phyloP scores from a whole-genome alignment of 2,888 invertebrate species.

The Lathronympha strigana region DNA sequence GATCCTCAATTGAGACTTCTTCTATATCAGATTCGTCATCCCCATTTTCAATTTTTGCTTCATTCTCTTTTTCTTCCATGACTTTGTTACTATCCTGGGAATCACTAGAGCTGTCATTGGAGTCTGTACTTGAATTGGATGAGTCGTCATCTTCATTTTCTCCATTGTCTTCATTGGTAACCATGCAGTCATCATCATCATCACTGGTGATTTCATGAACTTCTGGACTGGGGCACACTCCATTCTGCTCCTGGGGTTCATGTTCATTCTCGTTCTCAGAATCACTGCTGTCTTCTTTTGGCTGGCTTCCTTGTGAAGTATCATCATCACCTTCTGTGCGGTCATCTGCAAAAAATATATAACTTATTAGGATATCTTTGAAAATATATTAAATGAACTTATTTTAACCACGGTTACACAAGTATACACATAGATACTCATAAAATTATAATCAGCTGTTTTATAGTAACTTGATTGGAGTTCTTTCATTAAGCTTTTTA shows the following conservation, averaged over 20 bases:
- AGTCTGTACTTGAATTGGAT: slow-evolving; percentile 82
- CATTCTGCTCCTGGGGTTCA: slow-evolving; percentile 75
- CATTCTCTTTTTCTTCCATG: slow-evolving; percentile 81
- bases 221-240: slow-evolving; percentile 71
- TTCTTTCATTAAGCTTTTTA: slow-evolving; percentile 12
- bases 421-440: slow-evolving; percentile 2
- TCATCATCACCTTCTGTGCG: slow-evolving; percentile 80
- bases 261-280: slow-evolving; percentile 68
- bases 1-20: slow-evolving; percentile 88
- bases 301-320: slow-evolving; percentile 79
- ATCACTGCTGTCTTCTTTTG: slow-evolving; percentile 77
- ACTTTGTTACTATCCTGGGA: slow-evolving; percentile 74
- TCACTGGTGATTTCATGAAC: slow-evolving; percentile 81
- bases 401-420: neutral
- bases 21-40: slow-evolving; percentile 86
- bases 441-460: slow-evolving; percentile 38
- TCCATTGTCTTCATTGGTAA: slow-evolving; percentile 54
- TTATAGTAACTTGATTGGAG: slow-evolving; percentile 19
- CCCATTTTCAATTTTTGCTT: slow-evolving; percentile 82
- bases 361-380: neutral
- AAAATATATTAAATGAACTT: neutral
- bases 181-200: slow-evolving; percentile 73
- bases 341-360: slow-evolving; percentile 65
- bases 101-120: slow-evolving; percentile 85
- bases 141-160: slow-evolving; percentile 83